These are phyloP conservation scores for Cyphomyrmex costatus DNA, from an alignment of 1,140 invertebrate genomes.

Conservation along the genomic window DNA sequence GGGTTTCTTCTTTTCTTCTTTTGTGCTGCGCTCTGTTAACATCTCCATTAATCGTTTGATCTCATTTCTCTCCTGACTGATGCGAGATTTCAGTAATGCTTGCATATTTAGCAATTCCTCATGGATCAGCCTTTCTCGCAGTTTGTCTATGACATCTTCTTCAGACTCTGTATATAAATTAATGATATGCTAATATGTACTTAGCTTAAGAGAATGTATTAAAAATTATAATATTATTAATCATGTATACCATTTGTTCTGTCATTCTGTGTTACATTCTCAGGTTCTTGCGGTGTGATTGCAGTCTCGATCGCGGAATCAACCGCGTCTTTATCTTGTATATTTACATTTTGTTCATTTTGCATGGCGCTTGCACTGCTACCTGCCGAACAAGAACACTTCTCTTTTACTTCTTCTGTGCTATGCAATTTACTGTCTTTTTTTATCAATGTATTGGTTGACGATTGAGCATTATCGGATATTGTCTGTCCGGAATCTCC, in stretches of 20 bases:
- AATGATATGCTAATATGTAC: conserved; percentile 58
- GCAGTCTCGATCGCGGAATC: conserved; percentile 72
- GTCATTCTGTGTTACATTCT: conserved; percentile 36
- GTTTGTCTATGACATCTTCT: conserved; percentile 86
- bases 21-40: conserved; percentile 84
- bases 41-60: conserved; percentile 89
- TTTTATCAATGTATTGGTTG: conserved; percentile 48
- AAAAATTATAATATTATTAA: background rate
- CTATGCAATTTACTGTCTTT: conserved; percentile 59
- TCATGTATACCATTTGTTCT: conserved; percentile 63
- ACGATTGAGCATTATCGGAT: conserved; percentile 31
- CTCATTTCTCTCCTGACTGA: conserved; percentile 90
- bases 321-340: conserved; percentile 78
- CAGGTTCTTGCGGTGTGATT: conserved; percentile 59
- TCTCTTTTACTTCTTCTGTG: conserved; percentile 69
- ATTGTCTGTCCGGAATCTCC: conserved; percentile 68
- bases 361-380: conserved; percentile 40
- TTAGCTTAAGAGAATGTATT: conserved; percentile 22
- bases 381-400: conserved; percentile 3
- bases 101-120: conserved; percentile 90
- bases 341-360: conserved; percentile 51
- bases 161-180: conserved; percentile 81
- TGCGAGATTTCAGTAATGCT: conserved; percentile 89
- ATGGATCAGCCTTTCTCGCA: conserved; percentile 89
- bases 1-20: conserved; percentile 84